Evolutionary conservation across 2,888 invertebrate species (phyloP).

Genomic region (Phrixothrix hirtus): DNA sequence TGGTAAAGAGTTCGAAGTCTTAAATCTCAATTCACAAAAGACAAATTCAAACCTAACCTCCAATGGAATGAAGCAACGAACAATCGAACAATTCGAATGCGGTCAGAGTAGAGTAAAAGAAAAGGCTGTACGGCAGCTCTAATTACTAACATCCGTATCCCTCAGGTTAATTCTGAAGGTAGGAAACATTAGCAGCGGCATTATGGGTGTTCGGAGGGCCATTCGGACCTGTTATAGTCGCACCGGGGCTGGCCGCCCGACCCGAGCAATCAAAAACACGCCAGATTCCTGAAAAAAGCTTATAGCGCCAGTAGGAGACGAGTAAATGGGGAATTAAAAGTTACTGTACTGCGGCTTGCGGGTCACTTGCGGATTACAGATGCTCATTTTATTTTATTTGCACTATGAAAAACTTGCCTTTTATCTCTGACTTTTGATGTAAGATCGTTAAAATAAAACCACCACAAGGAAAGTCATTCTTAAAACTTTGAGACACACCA

Average conservation of each 20-base stretch:
- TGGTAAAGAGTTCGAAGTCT: slow-evolving; percentile 36
- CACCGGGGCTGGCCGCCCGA: slow-evolving; percentile 63
- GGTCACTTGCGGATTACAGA: slow-evolving; percentile 31
- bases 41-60: slow-evolving; percentile 36
- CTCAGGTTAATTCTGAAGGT: slow-evolving; percentile 54
- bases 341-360: slow-evolving; percentile 41
- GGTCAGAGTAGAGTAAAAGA: slow-evolving; percentile 34
- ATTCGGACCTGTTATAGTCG: slow-evolving; percentile 70
- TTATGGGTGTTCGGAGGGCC: slow-evolving; percentile 72
- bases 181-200: slow-evolving; percentile 66
- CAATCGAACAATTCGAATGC: slow-evolving; percentile 41
- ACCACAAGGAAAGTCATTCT: no score
- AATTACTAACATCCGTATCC: slow-evolving; percentile 62
- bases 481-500: no score
- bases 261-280: slow-evolving; percentile 64
- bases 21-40: slow-evolving; percentile 43
- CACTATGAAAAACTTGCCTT: slow-evolving; percentile 27
- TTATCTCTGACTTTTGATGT: slow-evolving; percentile 13
- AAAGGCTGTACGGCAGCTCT: slow-evolving; percentile 57
- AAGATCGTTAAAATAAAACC: slow-evolving; percentile 12
- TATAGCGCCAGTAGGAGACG: slow-evolving; percentile 45
- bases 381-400: slow-evolving; percentile 29
- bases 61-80: slow-evolving; percentile 31
- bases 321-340: slow-evolving; percentile 50
- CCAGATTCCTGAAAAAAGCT: slow-evolving; percentile 51